These are phyloP conservation scores for Tupaia chinensis DNA, from an alignment of 2,113 vertebrate species.

Conservation along the genomic window DNA sequence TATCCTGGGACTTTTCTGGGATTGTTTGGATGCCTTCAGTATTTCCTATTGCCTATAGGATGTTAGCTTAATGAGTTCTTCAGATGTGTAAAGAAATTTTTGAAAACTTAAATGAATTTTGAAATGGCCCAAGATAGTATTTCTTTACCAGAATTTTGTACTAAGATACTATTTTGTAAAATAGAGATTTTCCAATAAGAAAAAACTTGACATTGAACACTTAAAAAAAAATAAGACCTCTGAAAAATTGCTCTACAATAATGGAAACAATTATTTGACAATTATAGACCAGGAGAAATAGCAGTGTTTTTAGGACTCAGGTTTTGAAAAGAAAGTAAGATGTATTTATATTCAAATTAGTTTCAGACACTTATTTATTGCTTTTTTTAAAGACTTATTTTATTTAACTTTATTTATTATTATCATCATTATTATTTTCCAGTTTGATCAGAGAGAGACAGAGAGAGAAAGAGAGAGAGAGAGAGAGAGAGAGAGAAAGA, in stretches of 20 bases:
- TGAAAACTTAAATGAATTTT: not conserved
- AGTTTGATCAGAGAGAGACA: no score
- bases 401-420: no score
- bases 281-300: slow-evolving; percentile 7
- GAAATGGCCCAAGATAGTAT: not conserved
- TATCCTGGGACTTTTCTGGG: not conserved
- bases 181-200: not conserved
- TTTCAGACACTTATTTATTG: slow-evolving; percentile 20
- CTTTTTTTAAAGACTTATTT: slow-evolving; percentile 23
- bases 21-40: not conserved
- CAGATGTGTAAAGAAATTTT: not conserved
- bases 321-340: slow-evolving; percentile 47
- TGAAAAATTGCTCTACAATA: slow-evolving; percentile 48
- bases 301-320: not conserved
- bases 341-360: not conserved
- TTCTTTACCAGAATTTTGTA: not conserved
- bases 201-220: not conserved
- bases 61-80: not conserved
- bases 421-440: no score
- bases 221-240: not conserved
- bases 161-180: not conserved
- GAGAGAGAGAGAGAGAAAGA: no score
- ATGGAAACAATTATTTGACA: slow-evolving; percentile 30
- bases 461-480: no score
- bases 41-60: not conserved